Conservation (phyloP, 2,113 vertebrate species). For the Gadus chalcogrammus region DNA sequence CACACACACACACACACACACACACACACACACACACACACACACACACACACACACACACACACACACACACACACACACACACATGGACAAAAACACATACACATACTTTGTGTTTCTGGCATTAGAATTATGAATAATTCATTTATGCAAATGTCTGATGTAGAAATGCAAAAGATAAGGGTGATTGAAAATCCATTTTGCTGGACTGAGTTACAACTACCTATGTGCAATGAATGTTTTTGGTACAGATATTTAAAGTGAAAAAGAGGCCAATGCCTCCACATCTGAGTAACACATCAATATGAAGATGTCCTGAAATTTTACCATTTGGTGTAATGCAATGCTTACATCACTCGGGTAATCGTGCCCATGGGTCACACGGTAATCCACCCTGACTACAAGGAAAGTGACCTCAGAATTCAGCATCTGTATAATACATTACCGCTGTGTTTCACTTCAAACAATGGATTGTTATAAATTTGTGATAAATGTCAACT, state of each 20-base stretch:
- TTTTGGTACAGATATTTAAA: conserved; percentile 37
- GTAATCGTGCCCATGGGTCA: conserved; percentile 48
- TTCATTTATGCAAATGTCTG: conserved; percentile 69
- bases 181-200: conserved; percentile 67
- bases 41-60: conserved; percentile 3
- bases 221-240: conserved; percentile 48
- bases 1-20: no score
- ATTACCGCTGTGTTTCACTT: conserved; percentile 34
- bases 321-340: conserved; percentile 25
- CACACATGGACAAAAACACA: conserved; percentile 26
- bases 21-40: conserved; percentile 23
- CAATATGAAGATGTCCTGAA: conserved; percentile 22
- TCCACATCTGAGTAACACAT: no score
- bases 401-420: conserved; percentile 45
- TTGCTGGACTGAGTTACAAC: conserved; percentile 61
- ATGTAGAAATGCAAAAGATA: conserved; percentile 67
- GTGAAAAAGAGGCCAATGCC: neutral
- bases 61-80: neutral
- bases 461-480: conserved; percentile 48
- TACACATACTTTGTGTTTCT: conserved; percentile 51
- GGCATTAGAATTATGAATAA: conserved; percentile 69
- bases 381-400: conserved; percentile 25
- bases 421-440: conserved; percentile 47
- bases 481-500: conserved; percentile 55
- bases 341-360: conserved; percentile 36